Evolutionary conservation across 2,797 vertebrate genomes (phyloP).

Genomic region (Premnoplex brunnescens): DNA sequence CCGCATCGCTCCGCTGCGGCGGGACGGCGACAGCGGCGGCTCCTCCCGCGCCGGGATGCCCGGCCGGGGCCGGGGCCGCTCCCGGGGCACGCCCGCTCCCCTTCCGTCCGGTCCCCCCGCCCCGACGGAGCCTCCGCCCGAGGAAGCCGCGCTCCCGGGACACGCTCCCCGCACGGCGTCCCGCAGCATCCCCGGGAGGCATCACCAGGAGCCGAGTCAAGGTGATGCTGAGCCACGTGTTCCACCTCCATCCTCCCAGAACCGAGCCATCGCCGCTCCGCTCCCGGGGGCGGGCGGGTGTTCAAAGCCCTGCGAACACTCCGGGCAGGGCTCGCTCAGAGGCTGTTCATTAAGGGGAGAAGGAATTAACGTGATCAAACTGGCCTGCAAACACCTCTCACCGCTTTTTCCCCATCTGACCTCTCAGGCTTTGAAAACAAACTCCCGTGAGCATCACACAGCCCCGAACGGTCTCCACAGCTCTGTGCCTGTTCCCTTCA

Average conservation of each 20-base stretch:
- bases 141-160: neutral
- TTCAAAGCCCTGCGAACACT: neutral
- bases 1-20: neutral
- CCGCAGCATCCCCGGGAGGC: neutral
- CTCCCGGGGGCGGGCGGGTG: rapidly evolving
- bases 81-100: neutral
- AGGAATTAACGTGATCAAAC: neutral
- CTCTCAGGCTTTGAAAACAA: neutral
- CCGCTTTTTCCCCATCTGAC: neutral
- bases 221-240: neutral
- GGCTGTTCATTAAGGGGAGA: neutral
- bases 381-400: neutral
- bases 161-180: neutral
- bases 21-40: neutral
- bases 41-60: neutral
- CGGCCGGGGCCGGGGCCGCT: neutral
- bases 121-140: neutral
- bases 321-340: neutral
- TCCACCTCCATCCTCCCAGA: neutral
- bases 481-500: neutral
- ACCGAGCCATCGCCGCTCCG: neutral
- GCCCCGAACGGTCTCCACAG: neutral
- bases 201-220: neutral
- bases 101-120: neutral
- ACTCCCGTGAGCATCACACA: neutral